Evolutionary conservation across 2,888 invertebrate species (phyloP).

Genomic region (Orthosia incerta): DNA sequence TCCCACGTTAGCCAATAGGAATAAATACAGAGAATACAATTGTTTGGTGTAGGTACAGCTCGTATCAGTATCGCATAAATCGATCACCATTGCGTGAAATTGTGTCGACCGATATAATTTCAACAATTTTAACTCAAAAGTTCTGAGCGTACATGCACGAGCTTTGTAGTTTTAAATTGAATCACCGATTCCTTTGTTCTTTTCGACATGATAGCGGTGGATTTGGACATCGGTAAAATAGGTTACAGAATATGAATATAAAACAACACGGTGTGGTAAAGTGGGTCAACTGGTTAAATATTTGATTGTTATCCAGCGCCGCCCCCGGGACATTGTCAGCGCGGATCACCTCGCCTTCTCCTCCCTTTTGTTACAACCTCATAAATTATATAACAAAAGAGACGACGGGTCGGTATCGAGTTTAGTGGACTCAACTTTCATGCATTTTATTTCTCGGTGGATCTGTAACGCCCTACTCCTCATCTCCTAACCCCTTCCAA

Average conservation of each 20-base stretch:
- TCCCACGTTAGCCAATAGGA: not conserved
- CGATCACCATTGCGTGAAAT: not conserved
- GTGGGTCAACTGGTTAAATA: constrained; percentile 46
- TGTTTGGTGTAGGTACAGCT: not conserved
- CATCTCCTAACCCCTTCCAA: not conserved
- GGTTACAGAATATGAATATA: not conserved
- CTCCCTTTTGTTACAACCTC: constrained; percentile 16
- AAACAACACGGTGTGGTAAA: constrained; percentile 9
- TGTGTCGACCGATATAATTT: not conserved
- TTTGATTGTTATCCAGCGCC: constrained; percentile 34
- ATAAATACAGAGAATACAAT: not conserved
- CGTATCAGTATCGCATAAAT: not conserved
- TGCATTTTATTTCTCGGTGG: constrained; percentile 11
- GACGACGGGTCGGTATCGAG: constrained; percentile 13
- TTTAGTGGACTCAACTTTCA: constrained; percentile 7
- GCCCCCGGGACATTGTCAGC: constrained; percentile 19
- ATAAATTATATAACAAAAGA: constrained; percentile 33
- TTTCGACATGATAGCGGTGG: not conserved
- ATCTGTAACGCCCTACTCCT: too few relatives aligned
- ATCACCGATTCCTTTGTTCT: not conserved
- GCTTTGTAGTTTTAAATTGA: not conserved
- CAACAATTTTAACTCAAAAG: not conserved
- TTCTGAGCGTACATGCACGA: too few relatives aligned
- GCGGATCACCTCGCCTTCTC: constrained; percentile 18
- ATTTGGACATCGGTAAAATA: not conserved